phyloP scores from a whole-genome alignment of 2,113 vertebrate genomes.

The Phainopepla nitens region DNA sequence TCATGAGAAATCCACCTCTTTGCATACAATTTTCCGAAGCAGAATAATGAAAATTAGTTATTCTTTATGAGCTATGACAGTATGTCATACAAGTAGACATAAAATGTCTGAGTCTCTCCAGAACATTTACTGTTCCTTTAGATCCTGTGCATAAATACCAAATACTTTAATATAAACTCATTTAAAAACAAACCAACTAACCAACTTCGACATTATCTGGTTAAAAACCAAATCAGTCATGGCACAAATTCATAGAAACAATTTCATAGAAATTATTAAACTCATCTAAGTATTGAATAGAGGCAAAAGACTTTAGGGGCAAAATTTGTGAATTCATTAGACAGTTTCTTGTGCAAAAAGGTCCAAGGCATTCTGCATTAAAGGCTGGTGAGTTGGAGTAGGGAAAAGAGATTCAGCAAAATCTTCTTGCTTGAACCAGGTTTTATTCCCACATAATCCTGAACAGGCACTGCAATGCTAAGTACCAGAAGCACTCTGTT shows the following conservation, averaged over 20 bases:
- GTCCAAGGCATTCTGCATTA: not conserved
- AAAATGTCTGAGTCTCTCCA: slow-evolving; percentile 36
- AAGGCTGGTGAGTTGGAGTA: not conserved
- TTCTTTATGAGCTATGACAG: slow-evolving; percentile 13
- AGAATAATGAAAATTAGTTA: not conserved
- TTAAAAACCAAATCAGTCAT: not conserved
- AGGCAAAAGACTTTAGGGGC: not conserved
- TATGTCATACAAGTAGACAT: slow-evolving; percentile 67
- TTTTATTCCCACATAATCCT: not conserved
- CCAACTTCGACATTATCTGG: not conserved
- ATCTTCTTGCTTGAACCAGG: not conserved
- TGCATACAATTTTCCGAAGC: not conserved
- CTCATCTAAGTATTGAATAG: not conserved
- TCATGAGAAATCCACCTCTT: not conserved
- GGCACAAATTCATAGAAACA: not conserved
- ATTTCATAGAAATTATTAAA: not conserved
- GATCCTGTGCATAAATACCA: not conserved
- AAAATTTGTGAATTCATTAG: not conserved
- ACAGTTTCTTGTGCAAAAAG: not conserved
- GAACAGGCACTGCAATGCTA: not conserved
- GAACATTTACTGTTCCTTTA: slow-evolving; percentile 12
- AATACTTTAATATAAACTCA: not conserved
- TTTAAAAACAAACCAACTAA: not conserved
- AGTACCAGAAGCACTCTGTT: not conserved
- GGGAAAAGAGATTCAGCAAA: not conserved